These are phyloP conservation scores for Elysia chlorotica DNA, from an alignment of 1,140 invertebrate genomes.

Conservation along the genomic window DNA sequence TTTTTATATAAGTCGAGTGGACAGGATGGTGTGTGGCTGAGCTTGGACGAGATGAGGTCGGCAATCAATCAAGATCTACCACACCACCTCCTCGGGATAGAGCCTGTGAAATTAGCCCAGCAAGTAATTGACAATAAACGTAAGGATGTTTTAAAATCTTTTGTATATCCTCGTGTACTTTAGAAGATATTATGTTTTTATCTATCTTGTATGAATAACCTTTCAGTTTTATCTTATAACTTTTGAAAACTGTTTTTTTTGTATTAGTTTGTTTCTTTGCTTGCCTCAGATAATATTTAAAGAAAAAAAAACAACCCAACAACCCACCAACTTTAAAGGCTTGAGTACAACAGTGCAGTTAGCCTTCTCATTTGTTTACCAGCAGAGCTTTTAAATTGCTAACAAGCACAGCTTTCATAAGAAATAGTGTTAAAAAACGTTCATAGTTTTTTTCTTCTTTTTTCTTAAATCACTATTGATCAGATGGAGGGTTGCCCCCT, in stretches of 20 bases:
- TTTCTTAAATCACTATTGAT: too few species aligned
- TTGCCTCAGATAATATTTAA: too few species aligned
- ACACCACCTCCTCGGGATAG: constrained; percentile 37
- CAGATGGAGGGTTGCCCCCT: neutral
- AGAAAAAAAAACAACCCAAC: too few species aligned
- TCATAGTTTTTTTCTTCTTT: neutral
- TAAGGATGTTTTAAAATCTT: too few species aligned
- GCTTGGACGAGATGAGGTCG: constrained; percentile 36
- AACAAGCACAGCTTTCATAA: neutral
- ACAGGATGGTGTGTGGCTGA: constrained; percentile 36
- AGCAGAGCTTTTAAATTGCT: neutral
- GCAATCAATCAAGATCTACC: constrained; percentile 26
- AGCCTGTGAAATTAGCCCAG: constrained; percentile 37
- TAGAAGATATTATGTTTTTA: too few species aligned
- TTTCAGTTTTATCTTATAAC: too few species aligned
- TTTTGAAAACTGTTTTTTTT: too few species aligned
- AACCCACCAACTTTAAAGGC: too few species aligned
- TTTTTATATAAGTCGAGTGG: neutral
- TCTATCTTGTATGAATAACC: too few species aligned
- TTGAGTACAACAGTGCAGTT: too few species aligned
- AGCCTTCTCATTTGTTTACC: neutral
- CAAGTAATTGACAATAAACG: constrained; percentile 36
- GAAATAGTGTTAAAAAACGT: neutral
- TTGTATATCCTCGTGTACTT: too few species aligned
- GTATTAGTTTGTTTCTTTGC: too few species aligned